Conservation (phyloP, 2,888 invertebrate genomes). For the Minunthozetes semirufus region DNA sequence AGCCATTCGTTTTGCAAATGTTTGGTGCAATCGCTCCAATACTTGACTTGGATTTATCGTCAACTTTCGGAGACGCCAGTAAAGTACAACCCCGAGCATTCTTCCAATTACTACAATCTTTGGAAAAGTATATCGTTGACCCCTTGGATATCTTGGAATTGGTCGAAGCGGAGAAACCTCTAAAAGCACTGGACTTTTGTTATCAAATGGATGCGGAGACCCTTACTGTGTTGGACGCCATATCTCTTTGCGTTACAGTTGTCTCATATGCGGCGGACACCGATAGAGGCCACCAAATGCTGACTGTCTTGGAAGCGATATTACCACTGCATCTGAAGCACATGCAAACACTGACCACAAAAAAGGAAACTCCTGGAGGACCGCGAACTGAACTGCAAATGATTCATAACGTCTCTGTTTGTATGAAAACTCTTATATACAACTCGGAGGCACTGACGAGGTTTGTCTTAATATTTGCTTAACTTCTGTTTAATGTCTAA, state of each 20-base stretch:
- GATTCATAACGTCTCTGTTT: slow-evolving; percentile 83
- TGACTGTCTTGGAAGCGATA: slow-evolving; percentile 87
- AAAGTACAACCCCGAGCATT: slow-evolving; percentile 80
- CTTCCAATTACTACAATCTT: slow-evolving; percentile 69
- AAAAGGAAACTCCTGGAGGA: slow-evolving; percentile 65
- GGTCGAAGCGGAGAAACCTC: slow-evolving; percentile 56
- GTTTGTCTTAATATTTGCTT: slow-evolving; percentile 51
- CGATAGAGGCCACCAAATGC: slow-evolving; percentile 56
- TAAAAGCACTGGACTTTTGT: slow-evolving; percentile 95
- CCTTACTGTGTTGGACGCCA: slow-evolving; percentile 91
- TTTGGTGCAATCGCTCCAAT: slow-evolving; percentile 97
- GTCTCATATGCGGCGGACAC: slow-evolving; percentile 97
- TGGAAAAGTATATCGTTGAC: slow-evolving; percentile 90
- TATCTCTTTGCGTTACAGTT: slow-evolving; percentile 98
- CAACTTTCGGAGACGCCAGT: slow-evolving; percentile 74
- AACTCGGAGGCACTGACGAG: slow-evolving; percentile 94
- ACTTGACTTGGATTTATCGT: slow-evolving; percentile 60
- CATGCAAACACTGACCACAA: slow-evolving; percentile 79
- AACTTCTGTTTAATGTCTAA: not conserved
- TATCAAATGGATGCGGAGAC: slow-evolving; percentile 97
- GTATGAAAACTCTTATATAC: slow-evolving; percentile 88
- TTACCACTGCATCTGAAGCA: slow-evolving; percentile 90
- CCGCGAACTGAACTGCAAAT: slow-evolving; percentile 82
- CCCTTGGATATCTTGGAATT: slow-evolving; percentile 75
- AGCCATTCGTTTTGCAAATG: slow-evolving; percentile 91